A percentile compares a stretch with the other conserved stretches of the same genome.
phyloP scores from a whole-genome alignment of 2,113 vertebrate genomes.

The Ailurus styani region DNA sequence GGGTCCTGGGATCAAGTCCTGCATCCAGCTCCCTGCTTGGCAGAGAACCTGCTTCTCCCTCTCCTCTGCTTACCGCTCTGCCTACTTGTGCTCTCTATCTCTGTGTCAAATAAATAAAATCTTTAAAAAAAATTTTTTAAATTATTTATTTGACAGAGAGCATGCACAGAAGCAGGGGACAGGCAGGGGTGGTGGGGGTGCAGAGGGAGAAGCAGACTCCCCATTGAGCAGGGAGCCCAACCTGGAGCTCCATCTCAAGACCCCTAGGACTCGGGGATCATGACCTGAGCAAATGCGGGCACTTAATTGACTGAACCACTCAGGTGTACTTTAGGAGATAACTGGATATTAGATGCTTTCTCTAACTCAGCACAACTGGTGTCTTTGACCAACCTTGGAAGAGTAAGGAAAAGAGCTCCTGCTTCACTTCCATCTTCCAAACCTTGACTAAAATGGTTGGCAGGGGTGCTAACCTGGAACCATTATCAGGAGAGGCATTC shows the following conservation, averaged over 20 bases:
- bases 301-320: not conserved
- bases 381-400: not conserved
- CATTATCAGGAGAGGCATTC: not conserved
- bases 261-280: not conserved
- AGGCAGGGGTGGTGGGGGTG: not conserved
- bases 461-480: not conserved
- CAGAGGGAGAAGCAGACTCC: not conserved
- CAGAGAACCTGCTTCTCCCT: too few relatives aligned
- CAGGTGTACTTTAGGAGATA: not conserved
- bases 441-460: not conserved
- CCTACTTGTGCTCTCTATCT: too few relatives aligned
- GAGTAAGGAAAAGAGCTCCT: not conserved
- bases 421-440: not conserved
- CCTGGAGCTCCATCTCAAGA: not conserved
- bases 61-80: too few relatives aligned
- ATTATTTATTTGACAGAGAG: not conserved
- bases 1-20: too few relatives aligned
- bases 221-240: not conserved
- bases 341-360: not conserved
- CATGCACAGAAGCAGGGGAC: not conserved
- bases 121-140: not conserved
- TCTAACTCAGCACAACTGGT: not conserved
- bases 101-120: conserved; percentile 33
- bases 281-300: not conserved
- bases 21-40: too few relatives aligned